Base-by-base conservation (phyloP, 2,888 invertebrate species). In the Escarpia spicata region DNA sequence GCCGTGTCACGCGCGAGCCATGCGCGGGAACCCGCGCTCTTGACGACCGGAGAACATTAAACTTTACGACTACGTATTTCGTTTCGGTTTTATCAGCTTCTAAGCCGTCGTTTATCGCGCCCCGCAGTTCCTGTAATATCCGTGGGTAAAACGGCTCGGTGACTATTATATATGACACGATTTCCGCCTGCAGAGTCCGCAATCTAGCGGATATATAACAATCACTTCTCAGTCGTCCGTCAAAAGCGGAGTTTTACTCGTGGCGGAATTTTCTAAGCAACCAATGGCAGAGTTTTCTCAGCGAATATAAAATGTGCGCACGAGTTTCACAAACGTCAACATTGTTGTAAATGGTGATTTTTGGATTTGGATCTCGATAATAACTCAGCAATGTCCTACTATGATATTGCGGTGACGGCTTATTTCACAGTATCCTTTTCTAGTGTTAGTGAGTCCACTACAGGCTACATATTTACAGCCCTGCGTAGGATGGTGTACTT, bases 91-190 rank as follows among this genome's bases (percentile, higher is more conserved):
- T 75, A 75, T 75, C 75, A 6, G 75, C n/a, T 26, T 26, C 75
- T 75, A 75, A 75, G 75, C 75, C 75, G 75, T 75, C 75, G 75
- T 75, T 75, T 75, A 75, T 75, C 19, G 75, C 75, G n/a, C 26
- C 75, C 75, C 75, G 75, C 75, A 75, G 75, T 75, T 75, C 19
- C 75, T 4, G 75, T 75, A 75, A 75, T 75, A 75, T 75, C 75
- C 75, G 75, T 75, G 26, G 75, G 75, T 75, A 75, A 75, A 75
- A 75, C 75, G 26, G 75, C 75, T 19, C 75, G 19, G 26, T 75
- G 75, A 75, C 75, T 75, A 26, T 75, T 75, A 75, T 9, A n/a
- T 75, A 75, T 52, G 75, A 75, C 75, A 4, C 75, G 75, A n/a
- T 75, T 75, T 75, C 75, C 75, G 75, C 75, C 19, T 26, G 26